These are phyloP conservation scores for Heterotis niloticus DNA, from an alignment of 2,113 vertebrate genomes.

Conservation along the genomic window DNA sequence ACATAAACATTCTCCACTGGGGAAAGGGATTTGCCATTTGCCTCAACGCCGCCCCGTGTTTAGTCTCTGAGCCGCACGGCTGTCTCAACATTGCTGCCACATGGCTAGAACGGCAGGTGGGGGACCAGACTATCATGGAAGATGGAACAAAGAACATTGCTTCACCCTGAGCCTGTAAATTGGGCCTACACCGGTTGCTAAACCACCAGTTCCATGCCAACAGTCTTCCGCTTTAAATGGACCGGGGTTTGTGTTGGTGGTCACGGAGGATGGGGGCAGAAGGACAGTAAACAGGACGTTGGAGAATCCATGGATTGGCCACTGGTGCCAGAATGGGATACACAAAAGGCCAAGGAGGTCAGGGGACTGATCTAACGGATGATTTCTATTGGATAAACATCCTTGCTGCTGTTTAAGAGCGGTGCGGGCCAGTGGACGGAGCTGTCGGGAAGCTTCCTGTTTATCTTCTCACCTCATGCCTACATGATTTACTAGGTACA, in stretches of 20 bases:
- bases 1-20: no score
- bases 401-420: background rate
- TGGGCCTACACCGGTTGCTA: constrained; percentile 32
- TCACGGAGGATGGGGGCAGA: background rate
- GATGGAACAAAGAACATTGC: constrained; percentile 50
- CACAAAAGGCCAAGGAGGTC: background rate
- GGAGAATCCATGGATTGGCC: background rate
- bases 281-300: background rate
- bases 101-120: background rate
- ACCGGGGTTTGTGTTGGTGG: background rate
- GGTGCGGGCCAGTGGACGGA: background rate
- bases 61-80: no score
- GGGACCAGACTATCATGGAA: background rate
- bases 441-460: background rate
- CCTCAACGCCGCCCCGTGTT: no score
- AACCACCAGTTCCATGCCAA: background rate
- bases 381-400: constrained; percentile 15
- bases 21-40: no score
- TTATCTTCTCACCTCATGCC: background rate
- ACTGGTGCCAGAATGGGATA: constrained; percentile 1
- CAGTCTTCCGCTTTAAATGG: background rate
- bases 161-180: constrained; percentile 60
- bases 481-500: background rate
- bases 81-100: no score
- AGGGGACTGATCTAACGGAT: background rate